Base-by-base conservation (phyloP, 2,888 invertebrate genomes). In the Sepiola atlantica region DNA sequence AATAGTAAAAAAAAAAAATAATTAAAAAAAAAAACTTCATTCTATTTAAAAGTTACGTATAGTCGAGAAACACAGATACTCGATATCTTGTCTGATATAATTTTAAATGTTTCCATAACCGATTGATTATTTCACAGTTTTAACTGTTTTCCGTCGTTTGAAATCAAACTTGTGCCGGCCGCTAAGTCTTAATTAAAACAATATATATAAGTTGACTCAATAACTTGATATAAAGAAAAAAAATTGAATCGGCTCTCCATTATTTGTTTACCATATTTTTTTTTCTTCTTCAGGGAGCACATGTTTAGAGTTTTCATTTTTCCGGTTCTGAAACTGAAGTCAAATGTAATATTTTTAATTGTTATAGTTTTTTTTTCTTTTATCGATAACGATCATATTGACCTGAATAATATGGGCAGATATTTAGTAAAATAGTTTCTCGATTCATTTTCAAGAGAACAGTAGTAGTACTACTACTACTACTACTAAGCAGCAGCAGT, bases 181-280 rank as follows among this genome's bases (percentile, higher is more conserved):
- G n/a, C 77, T n/a, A 28, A 12, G 10, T 61, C 61, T 61, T 14
- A 61, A 24, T 28, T 28, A 77, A 77, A 77, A 77, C 6, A n/a
- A 12, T 8, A 45, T 45, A 45, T 45, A 2, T 45, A 4, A 45
- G 45, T 45, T 45, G 45, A 45, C 45, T 45, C 45, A 45, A 45
- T 45, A n/a, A 32, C 16, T 77, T 77, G 77, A 77, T 77, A 77
- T 14, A 32, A 21, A 77, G n/a, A n/a, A 77, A 77, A 77, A 77
- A n/a, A 77, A 12, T 21, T 61, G 28, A 28, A 28, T 20, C n/a
- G n/a, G 18, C n/a, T 21, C 77, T 77, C 77, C 77, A 77, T 77
- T 45, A 45, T 45, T 77, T 77, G 77, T 77, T 77, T 77, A 77
- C 77, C 77, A 77, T 77, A 77, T 77, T 77, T 77, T 77, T n/a